A percentile compares a stretch with the other conserved stretches of the same genome.
These are phyloP conservation scores for Mesembrinibis cayennensis DNA, from an alignment of 2,113 vertebrate species.

Conservation along the genomic window DNA sequence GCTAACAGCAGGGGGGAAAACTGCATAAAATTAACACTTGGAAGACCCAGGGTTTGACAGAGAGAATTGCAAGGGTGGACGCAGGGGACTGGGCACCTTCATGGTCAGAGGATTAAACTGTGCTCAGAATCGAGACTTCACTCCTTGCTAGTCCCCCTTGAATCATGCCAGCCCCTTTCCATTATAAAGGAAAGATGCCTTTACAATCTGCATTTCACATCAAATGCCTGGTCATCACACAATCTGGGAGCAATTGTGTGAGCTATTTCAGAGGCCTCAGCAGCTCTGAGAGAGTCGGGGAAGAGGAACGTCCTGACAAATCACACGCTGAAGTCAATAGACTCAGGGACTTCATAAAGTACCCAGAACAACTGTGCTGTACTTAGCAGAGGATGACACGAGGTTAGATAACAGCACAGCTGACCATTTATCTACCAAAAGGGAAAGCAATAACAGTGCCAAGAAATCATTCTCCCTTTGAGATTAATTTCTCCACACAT, in stretches of 20 bases:
- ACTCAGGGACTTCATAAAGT: not conserved
- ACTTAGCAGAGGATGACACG: not conserved
- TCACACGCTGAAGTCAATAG: accelerated
- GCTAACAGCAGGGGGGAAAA: not conserved
- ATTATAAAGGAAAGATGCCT: not conserved
- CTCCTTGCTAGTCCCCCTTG: not conserved
- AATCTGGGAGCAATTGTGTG: accelerated
- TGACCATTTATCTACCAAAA: not conserved
- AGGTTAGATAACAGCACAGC: not conserved
- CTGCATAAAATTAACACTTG: not conserved
- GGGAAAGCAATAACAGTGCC: not conserved
- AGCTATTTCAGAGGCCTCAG: not conserved
- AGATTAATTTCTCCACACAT: not conserved
- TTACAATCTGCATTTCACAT: not conserved
- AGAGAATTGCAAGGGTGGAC: not conserved
- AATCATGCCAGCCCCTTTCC: accelerated
- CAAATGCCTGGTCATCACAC: no score
- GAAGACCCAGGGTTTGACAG: not conserved
- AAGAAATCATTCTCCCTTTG: not conserved
- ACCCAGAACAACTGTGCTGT: not conserved
- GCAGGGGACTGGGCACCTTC: not conserved
- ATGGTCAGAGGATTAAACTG: not conserved
- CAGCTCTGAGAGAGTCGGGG: accelerated
- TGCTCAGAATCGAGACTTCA: not conserved
- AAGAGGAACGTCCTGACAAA: not conserved